Evolutionary conservation across 64 coral and sea anemone species (phyloP).

Genomic region (Montipora foliosa): DNA sequence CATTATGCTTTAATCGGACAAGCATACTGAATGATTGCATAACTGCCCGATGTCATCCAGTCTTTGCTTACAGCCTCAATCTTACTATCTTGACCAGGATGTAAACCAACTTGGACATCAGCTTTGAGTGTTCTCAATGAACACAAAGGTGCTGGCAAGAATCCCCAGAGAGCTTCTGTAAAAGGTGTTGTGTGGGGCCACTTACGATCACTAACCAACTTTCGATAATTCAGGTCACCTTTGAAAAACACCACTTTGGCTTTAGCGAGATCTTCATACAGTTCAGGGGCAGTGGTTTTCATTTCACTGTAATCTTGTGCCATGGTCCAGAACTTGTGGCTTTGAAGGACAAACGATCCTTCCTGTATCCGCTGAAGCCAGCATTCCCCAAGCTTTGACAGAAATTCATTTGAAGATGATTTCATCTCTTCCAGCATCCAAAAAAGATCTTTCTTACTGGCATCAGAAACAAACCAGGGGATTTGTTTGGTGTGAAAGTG

Average conservation of each 20-base stretch:
- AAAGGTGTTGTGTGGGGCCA: constrained; percentile 86
- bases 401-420: constrained; percentile 48
- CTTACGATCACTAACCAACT: constrained; percentile 95
- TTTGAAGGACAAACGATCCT: constrained; percentile 80
- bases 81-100: constrained; percentile 66
- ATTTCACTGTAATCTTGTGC: constrained; percentile 95
- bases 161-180: constrained; percentile 86
- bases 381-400: constrained; percentile 66
- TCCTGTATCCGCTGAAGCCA: constrained; percentile 78
- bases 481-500: constrained; percentile 91
- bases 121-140: constrained; percentile 92
- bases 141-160: constrained; percentile 86
- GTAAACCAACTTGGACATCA: constrained; percentile 91
- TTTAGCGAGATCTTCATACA: constrained; percentile 84
- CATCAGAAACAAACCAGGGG: constrained; percentile 98
- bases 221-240: constrained; percentile 98
- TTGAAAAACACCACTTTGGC: constrained; percentile 95
- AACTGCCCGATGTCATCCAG: constrained; percentile 95
- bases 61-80: constrained; percentile 67
- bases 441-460: constrained; percentile 69
- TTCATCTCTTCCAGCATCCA: constrained; percentile 85
- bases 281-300: constrained; percentile 54
- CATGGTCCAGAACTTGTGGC: constrained; percentile 88
- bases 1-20: background rate
- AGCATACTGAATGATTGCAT: constrained; percentile 90